A percentile compares a stretch with the other conserved stretches of the same genome.
Conservation (phyloP, 2,888 invertebrate species). For the Dasypolia templi region DNA sequence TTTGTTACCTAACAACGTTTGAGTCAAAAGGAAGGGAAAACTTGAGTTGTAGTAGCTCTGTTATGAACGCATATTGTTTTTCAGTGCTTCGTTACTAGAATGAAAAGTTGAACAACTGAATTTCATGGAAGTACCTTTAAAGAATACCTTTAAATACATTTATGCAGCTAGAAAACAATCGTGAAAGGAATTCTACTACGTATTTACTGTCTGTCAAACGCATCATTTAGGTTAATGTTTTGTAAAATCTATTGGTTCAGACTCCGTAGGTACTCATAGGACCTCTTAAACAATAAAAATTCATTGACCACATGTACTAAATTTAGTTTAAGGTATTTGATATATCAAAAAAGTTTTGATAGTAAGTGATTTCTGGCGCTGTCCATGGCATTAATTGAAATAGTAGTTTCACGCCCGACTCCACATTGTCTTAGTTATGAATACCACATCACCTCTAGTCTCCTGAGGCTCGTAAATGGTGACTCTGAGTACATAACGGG, state of each 20-base stretch:
- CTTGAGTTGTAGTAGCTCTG: conserved; percentile 8
- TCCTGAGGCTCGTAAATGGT: conserved; percentile 45
- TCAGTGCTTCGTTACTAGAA: not conserved
- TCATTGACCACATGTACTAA: conserved; percentile 1
- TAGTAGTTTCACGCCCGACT: conserved; percentile 40
- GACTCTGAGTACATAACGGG: conserved; percentile 36
- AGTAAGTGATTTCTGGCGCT: conserved; percentile 19
- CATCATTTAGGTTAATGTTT: not conserved
- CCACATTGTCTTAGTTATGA: conserved; percentile 31
- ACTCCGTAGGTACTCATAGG: not conserved
- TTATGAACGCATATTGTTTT: conserved; percentile 3
- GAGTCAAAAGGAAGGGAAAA: not conserved
- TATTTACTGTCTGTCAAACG: not conserved
- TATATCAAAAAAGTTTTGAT: conserved; percentile 41
- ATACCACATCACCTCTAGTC: conserved; percentile 42
- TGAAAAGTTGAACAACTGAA: not conserved
- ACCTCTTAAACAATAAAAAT: conserved; percentile 2
- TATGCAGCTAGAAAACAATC: not conserved
- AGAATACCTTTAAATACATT: not conserved
- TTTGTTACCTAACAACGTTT: conserved; percentile 35
- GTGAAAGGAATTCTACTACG: not conserved
- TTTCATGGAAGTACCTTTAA: not conserved
- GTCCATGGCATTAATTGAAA: conserved; percentile 49
- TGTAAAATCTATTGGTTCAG: not conserved
- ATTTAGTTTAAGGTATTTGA: conserved; percentile 16